Base-by-base conservation (phyloP, 2,888 invertebrate genomes). In the Platycheirus rosarum region DNA sequence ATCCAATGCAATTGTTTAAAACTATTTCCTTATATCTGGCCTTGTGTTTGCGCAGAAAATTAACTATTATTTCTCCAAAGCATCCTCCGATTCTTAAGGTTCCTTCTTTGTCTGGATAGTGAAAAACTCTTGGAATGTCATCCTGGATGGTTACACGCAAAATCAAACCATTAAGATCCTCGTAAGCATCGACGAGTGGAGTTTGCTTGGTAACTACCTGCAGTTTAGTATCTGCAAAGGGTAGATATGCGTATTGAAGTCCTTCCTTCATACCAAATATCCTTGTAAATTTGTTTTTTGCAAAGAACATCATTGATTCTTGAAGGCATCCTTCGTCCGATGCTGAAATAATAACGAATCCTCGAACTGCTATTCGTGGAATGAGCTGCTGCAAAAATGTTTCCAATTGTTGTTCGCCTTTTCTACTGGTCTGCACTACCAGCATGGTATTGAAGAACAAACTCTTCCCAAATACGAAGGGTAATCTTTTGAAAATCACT, bases 21-120 rank as follows among this genome's bases (percentile, higher is more conserved):
- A 1, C 1, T 8, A 78, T 13, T 14, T 71, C 71, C 3, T 14
- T 13, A n/a, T 49, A 77, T 2, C 32, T 57, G 13, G 77, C 77
- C n/a, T 77, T 77, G 42, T 77, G 65, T 13, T 20, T 40, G 7
- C 11, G 46, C 0, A 77, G 13, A 9, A 77, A 77, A 23, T 37
- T 23, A 0, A 65, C 13, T 8, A 77, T 35, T 8, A 77, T 23
- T 37, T 60, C 32, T 2, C 55, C 70, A 8, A 14, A 42, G 8
- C 42, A 77, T 0, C 77, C 77, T 13, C 63, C 57, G 6, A 77
- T 35, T n/a, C n/a, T n/a, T n/a, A n/a, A n/a, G n/a, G n/a, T n/a
- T 1, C 49, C 42, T 6, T 42, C 16, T 3, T 40, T 23, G 49
- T 70, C 42, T 9, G 20, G 20, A 2, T 71, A 65, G 7, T 40